Conservation (phyloP, 2,888 invertebrate genomes). For the Conistra vaccinii region DNA sequence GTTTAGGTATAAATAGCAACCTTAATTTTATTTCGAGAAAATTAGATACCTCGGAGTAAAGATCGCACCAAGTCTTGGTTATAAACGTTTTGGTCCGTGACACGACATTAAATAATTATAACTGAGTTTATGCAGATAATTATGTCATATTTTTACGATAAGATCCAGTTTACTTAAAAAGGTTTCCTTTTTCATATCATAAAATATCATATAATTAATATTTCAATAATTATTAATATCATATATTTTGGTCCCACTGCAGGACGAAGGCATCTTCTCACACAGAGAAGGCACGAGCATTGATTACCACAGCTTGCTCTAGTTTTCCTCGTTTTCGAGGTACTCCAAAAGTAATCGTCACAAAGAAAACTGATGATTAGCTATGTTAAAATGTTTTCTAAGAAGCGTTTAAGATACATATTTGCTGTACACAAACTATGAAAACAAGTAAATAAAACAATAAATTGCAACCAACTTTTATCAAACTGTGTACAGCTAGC, state of each 20-base stretch:
- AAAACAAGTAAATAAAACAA: not conserved
- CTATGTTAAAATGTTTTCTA: not conserved
- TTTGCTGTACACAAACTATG: not conserved
- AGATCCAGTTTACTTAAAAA: not conserved
- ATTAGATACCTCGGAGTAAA: constrained; percentile 52
- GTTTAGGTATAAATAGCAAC: constrained; percentile 3
- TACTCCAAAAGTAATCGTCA: not conserved
- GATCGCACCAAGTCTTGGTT: constrained; percentile 45
- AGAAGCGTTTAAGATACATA: not conserved
- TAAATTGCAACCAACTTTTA: constrained; percentile 2
- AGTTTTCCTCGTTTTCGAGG: not conserved
- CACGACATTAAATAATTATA: constrained; percentile 4
- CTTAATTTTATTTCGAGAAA: constrained; percentile 59
- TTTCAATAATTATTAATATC: no score
- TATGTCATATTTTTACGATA: not conserved
- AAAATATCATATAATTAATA: no score
- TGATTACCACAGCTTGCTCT: no score
- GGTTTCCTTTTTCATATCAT: not conserved
- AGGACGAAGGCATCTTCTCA: not conserved
- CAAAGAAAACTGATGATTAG: not conserved
- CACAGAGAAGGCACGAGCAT: not conserved
- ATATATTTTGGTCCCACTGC: no score
- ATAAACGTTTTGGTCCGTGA: constrained; percentile 12
- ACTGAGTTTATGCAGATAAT: not conserved
- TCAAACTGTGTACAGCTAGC: constrained; percentile 2